These are phyloP conservation scores for Aphidoletes aphidimyza DNA, from an alignment of 2,888 invertebrate genomes.

Conservation along the genomic window DNA sequence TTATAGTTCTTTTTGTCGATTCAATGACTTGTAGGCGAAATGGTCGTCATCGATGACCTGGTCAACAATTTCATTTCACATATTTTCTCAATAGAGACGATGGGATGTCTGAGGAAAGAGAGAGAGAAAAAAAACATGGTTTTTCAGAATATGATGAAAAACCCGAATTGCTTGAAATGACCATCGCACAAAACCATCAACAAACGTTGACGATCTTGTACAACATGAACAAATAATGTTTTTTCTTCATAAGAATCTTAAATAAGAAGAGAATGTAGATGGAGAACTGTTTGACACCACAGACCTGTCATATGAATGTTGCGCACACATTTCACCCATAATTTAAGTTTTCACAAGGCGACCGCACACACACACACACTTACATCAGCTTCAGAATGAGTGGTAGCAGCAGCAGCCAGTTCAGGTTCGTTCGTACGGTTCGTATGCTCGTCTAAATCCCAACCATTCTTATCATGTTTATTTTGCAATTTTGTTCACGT, in stretches of 20 bases:
- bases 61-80: neutral
- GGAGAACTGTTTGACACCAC: neutral
- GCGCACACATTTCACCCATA: slow-evolving; percentile 40
- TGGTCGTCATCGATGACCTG: neutral
- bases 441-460: neutral
- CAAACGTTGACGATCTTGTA: slow-evolving; percentile 34
- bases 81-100: neutral
- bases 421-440: no score
- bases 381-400: no score
- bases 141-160: neutral
- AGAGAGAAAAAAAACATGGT: neutral
- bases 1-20: neutral
- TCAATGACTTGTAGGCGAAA: neutral
- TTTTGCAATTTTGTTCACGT: slow-evolving; percentile 39
- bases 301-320: neutral
- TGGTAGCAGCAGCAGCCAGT: no score
- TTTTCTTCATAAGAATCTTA: slow-evolving; percentile 6
- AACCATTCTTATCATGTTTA: slow-evolving; percentile 20
- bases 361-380: neutral
- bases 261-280: slow-evolving; percentile 39
- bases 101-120: neutral
- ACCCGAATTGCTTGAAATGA: slow-evolving; percentile 23
- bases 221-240: slow-evolving; percentile 42
- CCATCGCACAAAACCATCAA: neutral
- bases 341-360: slow-evolving; percentile 22